Percentiles rank a stretch among this genome's conserved stretches.
phyloP scores from a whole-genome alignment of 2,888 invertebrate species.

The Ctena decussata region DNA sequence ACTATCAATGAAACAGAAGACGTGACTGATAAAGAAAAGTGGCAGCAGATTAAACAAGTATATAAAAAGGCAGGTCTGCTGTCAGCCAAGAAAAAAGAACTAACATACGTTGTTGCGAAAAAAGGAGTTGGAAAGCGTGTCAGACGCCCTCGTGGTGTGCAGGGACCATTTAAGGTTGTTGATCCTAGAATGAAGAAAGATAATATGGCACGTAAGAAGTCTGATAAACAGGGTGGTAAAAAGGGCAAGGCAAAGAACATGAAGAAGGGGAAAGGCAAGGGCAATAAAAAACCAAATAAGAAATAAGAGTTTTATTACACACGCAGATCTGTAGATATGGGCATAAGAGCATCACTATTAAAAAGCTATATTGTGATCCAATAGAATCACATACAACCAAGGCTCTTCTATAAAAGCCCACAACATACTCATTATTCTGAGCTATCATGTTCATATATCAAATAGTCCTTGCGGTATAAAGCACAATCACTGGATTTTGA shows the following conservation, averaged over 20 bases:
- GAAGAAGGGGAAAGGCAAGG: neutral
- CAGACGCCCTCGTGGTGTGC: slow-evolving; percentile 94
- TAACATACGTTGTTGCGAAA: slow-evolving; percentile 97
- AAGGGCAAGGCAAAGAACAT: slow-evolving; percentile 3
- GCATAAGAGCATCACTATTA: too few species aligned
- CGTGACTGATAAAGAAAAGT: slow-evolving; percentile 97
- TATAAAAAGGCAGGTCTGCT: slow-evolving; percentile 95
- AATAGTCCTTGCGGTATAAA: too few species aligned
- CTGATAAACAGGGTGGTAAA: slow-evolving; percentile 53
- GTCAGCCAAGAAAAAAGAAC: slow-evolving; percentile 92
- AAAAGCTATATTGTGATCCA: too few species aligned
- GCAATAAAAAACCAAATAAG: too few species aligned
- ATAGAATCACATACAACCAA: too few species aligned
- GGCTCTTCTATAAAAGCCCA: too few species aligned
- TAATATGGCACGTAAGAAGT: slow-evolving; percentile 82
- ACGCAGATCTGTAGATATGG: too few species aligned
- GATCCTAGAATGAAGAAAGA: slow-evolving; percentile 99
- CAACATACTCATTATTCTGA: too few species aligned
- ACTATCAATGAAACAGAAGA: slow-evolving; percentile 96
- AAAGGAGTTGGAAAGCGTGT: slow-evolving; percentile 92
- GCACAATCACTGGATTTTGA: too few species aligned
- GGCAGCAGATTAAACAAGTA: slow-evolving; percentile 95
- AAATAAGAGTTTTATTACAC: too few species aligned
- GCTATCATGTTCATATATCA: too few species aligned
- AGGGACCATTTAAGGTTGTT: slow-evolving; percentile 97